These are phyloP conservation scores for Microctenopoma steveboyesi DNA, from an alignment of 2,797 vertebrate genomes.

Conservation along the genomic window DNA sequence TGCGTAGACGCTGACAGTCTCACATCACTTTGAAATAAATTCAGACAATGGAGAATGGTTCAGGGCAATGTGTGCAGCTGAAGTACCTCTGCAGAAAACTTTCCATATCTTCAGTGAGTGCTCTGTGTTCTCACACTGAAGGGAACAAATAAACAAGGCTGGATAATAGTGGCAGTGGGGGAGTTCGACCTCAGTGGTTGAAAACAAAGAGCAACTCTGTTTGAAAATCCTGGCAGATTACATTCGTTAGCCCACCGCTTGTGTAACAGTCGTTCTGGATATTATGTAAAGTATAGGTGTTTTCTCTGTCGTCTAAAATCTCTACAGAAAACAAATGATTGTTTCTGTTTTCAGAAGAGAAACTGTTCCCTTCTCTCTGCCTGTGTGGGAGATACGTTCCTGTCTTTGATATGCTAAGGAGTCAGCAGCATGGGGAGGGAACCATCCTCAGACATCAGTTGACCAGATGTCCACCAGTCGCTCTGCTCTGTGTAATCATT, in stretches of 20 bases:
- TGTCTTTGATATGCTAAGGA: constrained; percentile 75
- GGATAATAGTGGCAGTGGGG: constrained; percentile 38
- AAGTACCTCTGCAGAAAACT: constrained; percentile 38
- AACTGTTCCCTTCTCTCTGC: constrained; percentile 16
- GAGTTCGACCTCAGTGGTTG: constrained; percentile 26
- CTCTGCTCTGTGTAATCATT: constrained; percentile 57
- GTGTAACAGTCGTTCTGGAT: constrained; percentile 46
- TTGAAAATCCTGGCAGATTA: constrained; percentile 53
- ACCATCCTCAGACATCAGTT: constrained; percentile 38
- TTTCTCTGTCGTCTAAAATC: constrained; percentile 19
- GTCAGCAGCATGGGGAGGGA: constrained; percentile 43
- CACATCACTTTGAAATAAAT: constrained; percentile 41
- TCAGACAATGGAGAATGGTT: constrained; percentile 15
- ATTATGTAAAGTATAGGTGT: constrained; percentile 55
- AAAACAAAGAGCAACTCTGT: constrained; percentile 69
- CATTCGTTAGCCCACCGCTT: constrained; percentile 47
- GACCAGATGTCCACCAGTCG: constrained; percentile 73
- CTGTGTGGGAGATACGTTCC: constrained; percentile 28
- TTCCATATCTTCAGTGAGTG: constrained; percentile 23
- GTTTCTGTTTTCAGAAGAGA: constrained; percentile 4
- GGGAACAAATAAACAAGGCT: constrained; percentile 39
- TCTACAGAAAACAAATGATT: constrained; percentile 7
- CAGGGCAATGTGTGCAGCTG: constrained; percentile 29
- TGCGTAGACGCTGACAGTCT: constrained; percentile 28
- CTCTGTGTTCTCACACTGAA: constrained; percentile 33